Base-by-base conservation (phyloP, 1,140 invertebrate genomes). In the Pseudomyrmex cubaensis region DNA sequence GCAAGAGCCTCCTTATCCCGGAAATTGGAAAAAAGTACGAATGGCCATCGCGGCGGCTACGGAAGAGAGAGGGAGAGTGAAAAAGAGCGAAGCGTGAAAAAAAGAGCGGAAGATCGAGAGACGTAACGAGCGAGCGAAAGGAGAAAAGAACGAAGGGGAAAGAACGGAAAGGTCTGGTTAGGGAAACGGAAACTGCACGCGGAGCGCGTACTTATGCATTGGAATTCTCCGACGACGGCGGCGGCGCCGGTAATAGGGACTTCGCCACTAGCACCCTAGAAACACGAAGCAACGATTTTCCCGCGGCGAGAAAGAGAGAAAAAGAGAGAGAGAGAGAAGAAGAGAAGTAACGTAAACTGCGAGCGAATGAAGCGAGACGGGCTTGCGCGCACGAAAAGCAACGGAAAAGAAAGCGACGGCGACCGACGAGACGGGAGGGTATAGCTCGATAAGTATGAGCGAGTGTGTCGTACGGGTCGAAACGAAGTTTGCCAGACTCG, bases 361-460 rank as follows among this genome's bases (percentile, higher is more conserved):
- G 54, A 44, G 25, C 50, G 62, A 22, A 66, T 9, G 22, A 69
- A 67, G 64, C 7, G 46, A 82, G 54, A 56, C 48, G 63, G 61
- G 50, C 25, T 44, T 20, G 17, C 46, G 35, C 46, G 22, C 12
- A 20, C 48, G 25, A 15, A 12, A n/a, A 52, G 50, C 25, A 61
- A 62, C 25, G 50, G 52, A 62, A 22, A 57, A 69, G 67, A 57
- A 67, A 48, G 7, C 35, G 52, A 59, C 22, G 35, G 59, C 25
- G 63, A 22, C 25, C 57, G 66, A 59, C 46, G 76, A 50, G 52
- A 74, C 35, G 35, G 35, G 35, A 35, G 35, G 85, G 84, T 87
- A 87, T 84, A 86, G 88, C 84, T 88, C 76, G 76, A 86, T 88
- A 88, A 84, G 87, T 89, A 89, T 69, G 87, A 88, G 74, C 52